Evolutionary conservation across 2,888 invertebrate genomes (phyloP).

Genomic region (Clepsis dumicolana): DNA sequence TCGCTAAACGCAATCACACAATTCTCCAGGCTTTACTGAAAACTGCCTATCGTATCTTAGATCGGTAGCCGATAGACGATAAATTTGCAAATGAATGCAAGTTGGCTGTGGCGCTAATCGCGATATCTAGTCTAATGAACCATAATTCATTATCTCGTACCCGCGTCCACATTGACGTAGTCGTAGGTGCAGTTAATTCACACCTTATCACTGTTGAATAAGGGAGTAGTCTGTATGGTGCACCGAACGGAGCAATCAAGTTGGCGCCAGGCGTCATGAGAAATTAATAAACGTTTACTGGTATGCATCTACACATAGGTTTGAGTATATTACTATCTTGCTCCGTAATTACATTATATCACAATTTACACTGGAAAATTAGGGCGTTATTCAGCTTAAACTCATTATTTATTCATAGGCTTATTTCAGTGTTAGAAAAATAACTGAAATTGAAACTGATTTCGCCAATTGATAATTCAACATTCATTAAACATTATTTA

Average conservation of each 20-base stretch:
- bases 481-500: too few relatives aligned
- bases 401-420: constrained; percentile 29
- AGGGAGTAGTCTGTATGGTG: constrained; percentile 11
- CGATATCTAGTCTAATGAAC: constrained; percentile 29
- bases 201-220: constrained; percentile 11
- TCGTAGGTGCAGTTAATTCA: background rate
- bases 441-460: background rate
- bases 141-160: constrained; percentile 27
- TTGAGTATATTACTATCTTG: background rate
- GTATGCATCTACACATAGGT: constrained; percentile 8
- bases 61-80: constrained; percentile 16
- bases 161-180: background rate
- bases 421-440: constrained; percentile 15
- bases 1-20: background rate
- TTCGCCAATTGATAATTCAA: background rate
- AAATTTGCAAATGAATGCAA: constrained; percentile 14
- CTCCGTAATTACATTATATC: constrained; percentile 21
- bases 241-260: constrained; percentile 42
- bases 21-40: background rate
- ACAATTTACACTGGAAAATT: constrained; percentile 44
- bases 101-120: constrained; percentile 10
- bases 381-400: constrained; percentile 34
- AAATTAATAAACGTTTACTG: constrained; percentile 36
- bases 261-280: constrained; percentile 40
- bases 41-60: background rate